Percentiles rank a stretch among this genome's conserved stretches.
phyloP scores from a whole-genome alignment of 2,113 vertebrate species.

The Zosterops lateralis region DNA sequence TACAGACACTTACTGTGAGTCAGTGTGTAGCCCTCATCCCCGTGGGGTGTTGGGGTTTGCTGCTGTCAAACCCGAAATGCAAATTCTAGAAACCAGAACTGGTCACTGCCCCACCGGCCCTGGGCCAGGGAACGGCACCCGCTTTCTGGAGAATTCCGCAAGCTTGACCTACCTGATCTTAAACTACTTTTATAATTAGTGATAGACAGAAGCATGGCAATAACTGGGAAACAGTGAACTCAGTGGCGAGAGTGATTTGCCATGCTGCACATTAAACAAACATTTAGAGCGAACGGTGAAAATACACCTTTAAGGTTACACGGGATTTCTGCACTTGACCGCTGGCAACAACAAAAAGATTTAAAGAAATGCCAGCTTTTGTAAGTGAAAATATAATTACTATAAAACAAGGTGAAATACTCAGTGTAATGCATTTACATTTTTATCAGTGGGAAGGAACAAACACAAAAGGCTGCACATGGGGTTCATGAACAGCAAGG shows the following conservation, averaged over 20 bases:
- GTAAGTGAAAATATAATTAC: slow-evolving; percentile 1
- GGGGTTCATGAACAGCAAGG: neutral
- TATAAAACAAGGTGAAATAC: neutral
- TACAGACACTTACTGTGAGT: neutral
- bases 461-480: neutral
- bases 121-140: accelerated
- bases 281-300: slow-evolving; percentile 1
- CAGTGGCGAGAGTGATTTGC: neutral
- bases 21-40: neutral
- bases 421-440: slow-evolving; percentile 10
- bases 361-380: neutral
- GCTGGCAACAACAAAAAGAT: neutral
- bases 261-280: slow-evolving; percentile 31
- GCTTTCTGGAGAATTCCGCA: neutral
- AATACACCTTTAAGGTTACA: neutral
- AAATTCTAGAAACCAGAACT: accelerated
- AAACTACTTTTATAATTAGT: neutral
- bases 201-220: neutral
- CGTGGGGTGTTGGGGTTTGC: neutral
- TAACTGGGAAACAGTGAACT: neutral
- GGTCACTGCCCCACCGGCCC: neutral
- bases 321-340: neutral
- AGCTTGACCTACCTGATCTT: neutral
- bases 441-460: neutral
- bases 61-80: neutral